These are phyloP conservation scores for Hemiscyllium ocellatum DNA, from an alignment of 2,113 vertebrate genomes.

Conservation along the genomic window DNA sequence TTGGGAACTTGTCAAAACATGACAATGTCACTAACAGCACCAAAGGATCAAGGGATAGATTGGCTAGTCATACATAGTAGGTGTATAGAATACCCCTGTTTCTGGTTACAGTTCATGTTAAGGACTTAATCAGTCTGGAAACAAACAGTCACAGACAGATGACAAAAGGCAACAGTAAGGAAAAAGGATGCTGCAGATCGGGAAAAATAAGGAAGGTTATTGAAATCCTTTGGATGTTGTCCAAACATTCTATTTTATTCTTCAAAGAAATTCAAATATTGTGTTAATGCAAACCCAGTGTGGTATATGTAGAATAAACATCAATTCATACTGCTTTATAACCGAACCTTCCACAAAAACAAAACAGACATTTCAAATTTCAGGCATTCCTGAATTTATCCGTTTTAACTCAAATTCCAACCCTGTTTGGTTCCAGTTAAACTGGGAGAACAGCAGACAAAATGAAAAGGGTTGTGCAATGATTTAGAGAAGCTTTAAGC, in stretches of 20 bases:
- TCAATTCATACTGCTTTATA: not conserved
- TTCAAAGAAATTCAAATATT: constrained; percentile 17
- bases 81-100: not conserved
- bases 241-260: not conserved
- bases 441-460: not conserved
- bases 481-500: not conserved
- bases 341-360: not conserved
- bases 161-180: not conserved
- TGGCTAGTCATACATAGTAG: not conserved
- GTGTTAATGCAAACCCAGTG: not conserved
- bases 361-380: not conserved
- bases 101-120: not conserved
- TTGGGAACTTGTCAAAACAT: too few species aligned
- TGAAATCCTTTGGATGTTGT: not conserved
- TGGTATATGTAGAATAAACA: not conserved
- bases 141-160: not conserved
- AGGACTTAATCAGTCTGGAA: not conserved
- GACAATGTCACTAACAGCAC: too few species aligned
- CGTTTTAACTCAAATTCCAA: not conserved
- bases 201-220: not conserved
- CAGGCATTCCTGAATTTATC: constrained; percentile 20
- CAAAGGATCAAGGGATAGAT: not conserved
- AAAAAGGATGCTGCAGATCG: not conserved
- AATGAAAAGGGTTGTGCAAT: not conserved
- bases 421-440: not conserved